phyloP scores from a whole-genome alignment of 2,888 invertebrate species.

The Callinectes sapidus region DNA sequence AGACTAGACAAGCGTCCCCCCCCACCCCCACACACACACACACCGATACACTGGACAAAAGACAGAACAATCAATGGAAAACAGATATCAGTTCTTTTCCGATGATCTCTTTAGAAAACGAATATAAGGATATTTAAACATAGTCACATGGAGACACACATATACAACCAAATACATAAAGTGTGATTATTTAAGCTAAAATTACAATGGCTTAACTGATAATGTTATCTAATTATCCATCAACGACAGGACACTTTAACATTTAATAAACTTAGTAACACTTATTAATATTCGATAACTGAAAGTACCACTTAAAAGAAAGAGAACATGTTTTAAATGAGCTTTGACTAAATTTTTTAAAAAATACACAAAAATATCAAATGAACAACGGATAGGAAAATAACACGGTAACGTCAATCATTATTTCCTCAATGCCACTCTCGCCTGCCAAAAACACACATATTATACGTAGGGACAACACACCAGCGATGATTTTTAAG shows the following conservation, averaged over 20 bases:
- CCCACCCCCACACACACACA: neutral
- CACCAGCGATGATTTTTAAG: no score
- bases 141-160: neutral
- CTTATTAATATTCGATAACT: neutral
- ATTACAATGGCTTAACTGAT: neutral
- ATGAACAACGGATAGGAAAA: neutral
- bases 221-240: neutral
- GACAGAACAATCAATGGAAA: neutral
- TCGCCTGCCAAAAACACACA: neutral
- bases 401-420: neutral
- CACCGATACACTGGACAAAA: neutral
- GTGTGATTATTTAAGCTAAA: neutral
- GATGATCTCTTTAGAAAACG: no score
- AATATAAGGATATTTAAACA: neutral
- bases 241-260: neutral
- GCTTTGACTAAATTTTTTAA: no score
- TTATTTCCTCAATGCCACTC: neutral
- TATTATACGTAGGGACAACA: no score
- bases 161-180: neutral
- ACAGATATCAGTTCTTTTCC: no score
- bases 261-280: neutral
- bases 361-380: neutral
- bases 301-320: neutral
- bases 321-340: no score
- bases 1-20: neutral